Evolutionary conservation across 2,797 vertebrate genomes (phyloP).

Genomic region (Steatocranus sp.): DNA sequence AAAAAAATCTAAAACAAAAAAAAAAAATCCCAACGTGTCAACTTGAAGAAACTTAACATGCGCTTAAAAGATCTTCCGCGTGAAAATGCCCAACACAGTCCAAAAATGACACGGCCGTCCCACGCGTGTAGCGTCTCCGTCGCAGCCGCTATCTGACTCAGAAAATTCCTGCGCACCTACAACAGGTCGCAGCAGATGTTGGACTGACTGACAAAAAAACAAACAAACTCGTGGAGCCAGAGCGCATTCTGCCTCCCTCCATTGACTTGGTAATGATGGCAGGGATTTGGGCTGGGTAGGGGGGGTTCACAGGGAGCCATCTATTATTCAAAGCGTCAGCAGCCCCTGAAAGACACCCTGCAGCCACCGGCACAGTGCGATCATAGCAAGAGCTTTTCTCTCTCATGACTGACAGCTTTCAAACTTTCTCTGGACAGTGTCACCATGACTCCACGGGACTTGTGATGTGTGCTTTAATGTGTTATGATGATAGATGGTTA

Average conservation of each 20-base stretch:
- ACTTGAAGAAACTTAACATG: not conserved
- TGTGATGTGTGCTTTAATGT: not conserved
- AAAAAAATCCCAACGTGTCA: not conserved
- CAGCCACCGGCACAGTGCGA: not conserved
- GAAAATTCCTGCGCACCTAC: conserved; percentile 5
- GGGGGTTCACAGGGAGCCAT: not conserved
- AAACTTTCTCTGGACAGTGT: not conserved
- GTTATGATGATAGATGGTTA: not conserved
- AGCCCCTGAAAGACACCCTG: not conserved
- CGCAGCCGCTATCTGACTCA: not conserved
- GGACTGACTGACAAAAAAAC: not conserved
- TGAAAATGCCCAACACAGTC: not conserved
- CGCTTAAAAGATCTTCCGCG: not conserved
- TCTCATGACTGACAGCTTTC: not conserved
- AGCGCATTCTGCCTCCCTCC: conserved; percentile 23
- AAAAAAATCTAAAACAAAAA: accelerated
- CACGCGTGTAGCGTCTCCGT: not conserved
- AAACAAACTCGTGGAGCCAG: not conserved
- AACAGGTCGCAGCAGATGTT: conserved; percentile 46
- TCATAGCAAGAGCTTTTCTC: not conserved
- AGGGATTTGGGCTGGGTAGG: not conserved
- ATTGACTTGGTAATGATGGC: conserved; percentile 59
- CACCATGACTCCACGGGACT: not conserved
- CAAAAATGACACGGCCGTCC: conserved; percentile 15
- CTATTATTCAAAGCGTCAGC: conserved; percentile 24